Evolutionary conservation across 2,888 invertebrate species (phyloP), one percentile per base, ranked within the genome.

Genomic region (Petrolisthes cinctipes): DNA sequence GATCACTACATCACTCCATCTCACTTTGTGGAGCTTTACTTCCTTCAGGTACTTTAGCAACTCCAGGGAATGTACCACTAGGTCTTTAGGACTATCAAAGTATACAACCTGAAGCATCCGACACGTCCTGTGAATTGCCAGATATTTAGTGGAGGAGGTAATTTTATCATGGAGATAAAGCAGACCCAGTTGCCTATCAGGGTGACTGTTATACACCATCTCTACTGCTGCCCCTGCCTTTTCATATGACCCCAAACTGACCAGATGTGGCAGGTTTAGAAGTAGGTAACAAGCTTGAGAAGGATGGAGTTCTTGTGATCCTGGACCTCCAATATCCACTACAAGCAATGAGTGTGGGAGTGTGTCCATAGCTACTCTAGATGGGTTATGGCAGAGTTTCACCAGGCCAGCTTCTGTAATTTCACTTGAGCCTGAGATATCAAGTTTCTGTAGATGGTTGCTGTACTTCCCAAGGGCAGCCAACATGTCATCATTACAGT

Each of bases 301-400:
- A 51, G 86, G 81, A 37, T 86, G 75, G 11, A 90, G 83, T 4
- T 86, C 76, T 71, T 86, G 86, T 9, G 89, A 88, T 5, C 89
- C 89, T 7, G 90, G 90, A 2, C 90, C 90, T 4, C 90, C 90
- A 61, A 90, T 73, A 57, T 90, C 88, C 14, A 90, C 88, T 56
- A 90, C 86, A 61, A 89, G 87, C 68, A 90, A 66, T 6, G 86
- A 71, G 17, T 87, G 66, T 5, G 86, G 73, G 11, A 88, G 83
- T 57, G 61, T 73, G 17, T 23, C 83, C 51, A 81, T 82, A 23
- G 75, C 82, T 23, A 88, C 76, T 3, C 85, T 82, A 53, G 83
- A 80, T 4, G 87, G 87, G 51, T 89, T 89, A 6, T 83, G 51
- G 17, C 84, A 88, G 17, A 90, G 61, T 4, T 84, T 89, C 78